Conservation (phyloP, 2,113 vertebrate species). For the Garra rufa region DNA sequence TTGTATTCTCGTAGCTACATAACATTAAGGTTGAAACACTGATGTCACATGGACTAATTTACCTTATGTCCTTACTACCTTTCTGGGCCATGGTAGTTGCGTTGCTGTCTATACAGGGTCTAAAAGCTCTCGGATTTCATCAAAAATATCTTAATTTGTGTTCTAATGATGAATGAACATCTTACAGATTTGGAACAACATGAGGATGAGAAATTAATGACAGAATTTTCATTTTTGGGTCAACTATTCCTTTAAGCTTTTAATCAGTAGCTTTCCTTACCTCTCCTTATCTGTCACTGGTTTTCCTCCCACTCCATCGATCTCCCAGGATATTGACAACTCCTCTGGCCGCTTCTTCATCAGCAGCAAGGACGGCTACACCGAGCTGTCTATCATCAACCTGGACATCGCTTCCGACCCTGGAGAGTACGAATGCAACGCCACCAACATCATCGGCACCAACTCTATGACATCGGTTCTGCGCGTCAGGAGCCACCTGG, state of each 20-base stretch:
- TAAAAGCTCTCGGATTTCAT: no score
- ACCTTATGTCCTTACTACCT: no score
- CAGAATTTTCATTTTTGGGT: no score
- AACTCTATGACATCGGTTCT: constrained; percentile 80
- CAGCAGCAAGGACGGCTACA: constrained; percentile 91
- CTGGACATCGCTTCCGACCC: constrained; percentile 90
- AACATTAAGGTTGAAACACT: no score
- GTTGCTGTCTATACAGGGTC: no score
- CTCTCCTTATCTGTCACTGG: constrained; percentile 2
- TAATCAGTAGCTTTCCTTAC: neutral
- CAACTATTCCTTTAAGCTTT: neutral
- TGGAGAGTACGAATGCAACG: constrained; percentile 92
- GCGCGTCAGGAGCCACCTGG: constrained; percentile 93
- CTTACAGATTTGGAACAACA: no score
- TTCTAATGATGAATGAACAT: no score
- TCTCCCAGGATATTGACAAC: constrained; percentile 85
- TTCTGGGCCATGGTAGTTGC: no score
- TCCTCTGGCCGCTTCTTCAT: constrained; percentile 86
- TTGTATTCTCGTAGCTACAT: no score
- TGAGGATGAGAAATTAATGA: no score
- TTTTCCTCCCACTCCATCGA: neutral
- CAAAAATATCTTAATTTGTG: no score
- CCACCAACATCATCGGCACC: constrained; percentile 85
- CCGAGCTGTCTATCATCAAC: constrained; percentile 86
- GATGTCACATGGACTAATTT: no score